Base-by-base conservation (phyloP, 2,888 invertebrate genomes). In the Drosophila hamatofila region DNA sequence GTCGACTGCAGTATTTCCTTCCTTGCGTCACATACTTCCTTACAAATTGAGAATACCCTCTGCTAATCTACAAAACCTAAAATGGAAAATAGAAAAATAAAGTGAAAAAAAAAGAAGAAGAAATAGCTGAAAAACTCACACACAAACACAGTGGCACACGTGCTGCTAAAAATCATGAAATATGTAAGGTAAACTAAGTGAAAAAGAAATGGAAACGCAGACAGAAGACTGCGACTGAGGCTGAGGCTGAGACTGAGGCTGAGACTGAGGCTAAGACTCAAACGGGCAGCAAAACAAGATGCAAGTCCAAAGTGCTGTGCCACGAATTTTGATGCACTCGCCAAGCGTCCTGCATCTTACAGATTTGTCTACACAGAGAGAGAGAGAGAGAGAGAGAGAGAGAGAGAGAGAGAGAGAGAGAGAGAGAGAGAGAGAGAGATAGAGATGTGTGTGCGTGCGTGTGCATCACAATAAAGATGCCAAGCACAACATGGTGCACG, bases 251-350 rank as follows among this genome's bases (percentile, higher is more conserved):
- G 56, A 52, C 52, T 27, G n/a, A 33, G 33, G 27, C 72, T 23
- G 55, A 56, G 48, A 27, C 62, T 58, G 54, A 65, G 54, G 27
- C 46, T 23, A 16, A 78, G 57, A 64, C 54, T 37, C 16, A 46
- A 49, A 37, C 57, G 52, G 33, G 54, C 21, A 82, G 63, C 72
- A 63, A 66, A 63, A 72, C 72, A 64, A 87, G 72, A 70, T 81
- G 70, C 85, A 73, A 81, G 76, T 71, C 78, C 73, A 70, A 63
- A 63, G 81, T 64, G 57, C 70, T 78, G 71, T 80, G 72, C 83
- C 63, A 75, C 72, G 86, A 84, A 88, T 84, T 89, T 89, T 85
- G 83, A 89, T 84, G 84, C 90, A 89, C 88, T 82, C 74, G 74
- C 82, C 72, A 72, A 65, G 25, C 70, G 44, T 49, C 25, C 46